A percentile compares a stretch with the other conserved stretches of the same genome.
Evolutionary conservation across 2,797 vertebrate species (phyloP).

Genomic region (Furcifer pardalis): DNA sequence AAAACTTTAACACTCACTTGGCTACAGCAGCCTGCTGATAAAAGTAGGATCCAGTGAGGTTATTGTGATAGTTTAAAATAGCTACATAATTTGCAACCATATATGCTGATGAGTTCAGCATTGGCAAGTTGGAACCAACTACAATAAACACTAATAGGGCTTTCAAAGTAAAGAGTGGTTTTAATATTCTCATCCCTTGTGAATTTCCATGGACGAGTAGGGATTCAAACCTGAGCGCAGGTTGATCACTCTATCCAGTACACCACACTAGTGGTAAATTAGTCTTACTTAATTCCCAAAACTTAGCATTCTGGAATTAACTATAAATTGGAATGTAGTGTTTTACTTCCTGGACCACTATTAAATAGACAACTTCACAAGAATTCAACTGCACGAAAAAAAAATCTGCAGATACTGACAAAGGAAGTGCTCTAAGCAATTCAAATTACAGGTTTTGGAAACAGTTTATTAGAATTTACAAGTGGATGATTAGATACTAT

Average conservation of each 20-base stretch:
- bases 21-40: not conserved
- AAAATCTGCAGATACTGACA: not conserved
- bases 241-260: too few relatives aligned
- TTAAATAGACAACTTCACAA: conserved; percentile 17
- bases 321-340: not conserved
- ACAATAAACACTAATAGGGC: too few relatives aligned
- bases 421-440: not conserved
- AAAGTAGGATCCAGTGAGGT: not conserved
- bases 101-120: not conserved
- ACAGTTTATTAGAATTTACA: conserved; percentile 1
- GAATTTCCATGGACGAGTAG: too few relatives aligned
- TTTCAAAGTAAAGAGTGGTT: too few relatives aligned
- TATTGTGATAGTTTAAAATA: not conserved
- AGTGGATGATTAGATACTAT: not conserved
- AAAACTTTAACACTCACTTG: not conserved
- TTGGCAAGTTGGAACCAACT: too few relatives aligned
- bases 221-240: too few relatives aligned
- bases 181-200: too few relatives aligned
- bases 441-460: not conserved
- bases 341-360: not conserved
- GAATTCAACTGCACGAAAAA: not conserved
- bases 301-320: not conserved
- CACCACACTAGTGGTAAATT: not conserved
- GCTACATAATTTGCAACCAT: not conserved
- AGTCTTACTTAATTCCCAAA: not conserved